phyloP scores from a whole-genome alignment of 2,797 vertebrate genomes.

The Eutrigla gurnardus region DNA sequence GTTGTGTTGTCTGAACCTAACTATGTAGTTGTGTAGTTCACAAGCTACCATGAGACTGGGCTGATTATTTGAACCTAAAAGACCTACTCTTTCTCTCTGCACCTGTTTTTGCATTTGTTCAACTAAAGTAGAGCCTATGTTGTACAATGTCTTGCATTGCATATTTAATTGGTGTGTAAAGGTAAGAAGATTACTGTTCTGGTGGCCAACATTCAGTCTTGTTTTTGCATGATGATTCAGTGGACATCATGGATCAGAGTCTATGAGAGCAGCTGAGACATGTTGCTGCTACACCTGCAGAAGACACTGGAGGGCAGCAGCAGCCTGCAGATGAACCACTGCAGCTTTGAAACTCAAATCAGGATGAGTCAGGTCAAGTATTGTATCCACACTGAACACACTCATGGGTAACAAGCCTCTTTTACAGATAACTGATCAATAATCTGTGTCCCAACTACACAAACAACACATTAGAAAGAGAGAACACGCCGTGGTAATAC shows the following conservation, averaged over 20 bases:
- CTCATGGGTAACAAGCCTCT: background rate
- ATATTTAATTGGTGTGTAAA: background rate
- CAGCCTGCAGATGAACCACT: constrained; percentile 40
- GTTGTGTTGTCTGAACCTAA: too few species aligned
- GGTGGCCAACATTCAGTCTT: background rate
- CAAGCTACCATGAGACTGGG: too few species aligned
- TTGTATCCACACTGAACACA: constrained; percentile 5
- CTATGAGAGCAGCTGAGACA: constrained; percentile 1
- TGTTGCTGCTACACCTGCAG: constrained; percentile 19
- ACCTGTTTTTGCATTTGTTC: too few species aligned
- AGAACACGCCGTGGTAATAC: background rate
- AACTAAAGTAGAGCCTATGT: too few species aligned
- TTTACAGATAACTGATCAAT: background rate
- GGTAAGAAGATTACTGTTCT: background rate
- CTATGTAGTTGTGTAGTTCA: too few species aligned
- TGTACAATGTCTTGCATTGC: background rate
- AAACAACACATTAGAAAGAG: background rate
- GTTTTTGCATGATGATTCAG: background rate
- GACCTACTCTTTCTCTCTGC: too few species aligned
- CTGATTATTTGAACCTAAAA: background rate
- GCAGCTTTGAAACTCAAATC: background rate
- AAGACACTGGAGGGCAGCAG: constrained; percentile 72
- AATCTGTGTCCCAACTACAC: background rate
- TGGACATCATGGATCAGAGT: background rate
- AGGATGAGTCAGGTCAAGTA: background rate